A percentile compares a stretch with the other conserved stretches of the same genome.
phyloP scores from a whole-genome alignment of 2,113 vertebrate species.

The Menidia beryllina region DNA sequence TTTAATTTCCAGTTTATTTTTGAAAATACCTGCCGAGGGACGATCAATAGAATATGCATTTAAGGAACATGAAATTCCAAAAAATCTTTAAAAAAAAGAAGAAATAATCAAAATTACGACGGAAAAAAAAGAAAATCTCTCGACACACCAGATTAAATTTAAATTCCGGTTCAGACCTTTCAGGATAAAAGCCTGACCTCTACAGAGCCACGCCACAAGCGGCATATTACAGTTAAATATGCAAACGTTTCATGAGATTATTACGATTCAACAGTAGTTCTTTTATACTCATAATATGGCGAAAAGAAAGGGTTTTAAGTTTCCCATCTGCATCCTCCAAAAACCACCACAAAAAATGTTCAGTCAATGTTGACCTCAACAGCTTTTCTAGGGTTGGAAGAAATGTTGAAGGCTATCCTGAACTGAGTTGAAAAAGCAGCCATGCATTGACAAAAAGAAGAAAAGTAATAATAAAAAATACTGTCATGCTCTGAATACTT shows the following conservation, averaged over 20 bases:
- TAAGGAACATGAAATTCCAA: rapidly evolving
- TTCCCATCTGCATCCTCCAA: not conserved
- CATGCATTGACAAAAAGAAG: constrained; percentile 63
- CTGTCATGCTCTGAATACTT: constrained; percentile 43
- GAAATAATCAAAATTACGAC: not conserved
- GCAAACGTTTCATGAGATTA: not conserved
- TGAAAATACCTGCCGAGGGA: no score
- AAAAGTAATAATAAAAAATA: constrained; percentile 57
- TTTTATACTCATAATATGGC: no score
- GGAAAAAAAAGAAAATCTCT: not conserved
- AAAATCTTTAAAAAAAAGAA: not conserved
- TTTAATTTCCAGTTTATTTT: not conserved
- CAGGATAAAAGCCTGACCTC: constrained; percentile 52
- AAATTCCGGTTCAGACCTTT: constrained; percentile 1
- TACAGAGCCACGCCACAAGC: not conserved
- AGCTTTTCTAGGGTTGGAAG: not conserved
- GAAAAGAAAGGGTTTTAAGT: no score
- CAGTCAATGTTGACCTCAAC: not conserved
- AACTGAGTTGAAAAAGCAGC: constrained; percentile 54
- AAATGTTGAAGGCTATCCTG: constrained; percentile 1
- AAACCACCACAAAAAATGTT: not conserved
- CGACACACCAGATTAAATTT: not conserved
- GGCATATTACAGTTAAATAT: not conserved
- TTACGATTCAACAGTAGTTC: not conserved
- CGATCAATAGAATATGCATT: no score